A percentile compares a stretch with the other conserved stretches of the same genome.
Evolutionary conservation across 2,797 vertebrate genomes (phyloP).

Genomic region (Mycteria americana): DNA sequence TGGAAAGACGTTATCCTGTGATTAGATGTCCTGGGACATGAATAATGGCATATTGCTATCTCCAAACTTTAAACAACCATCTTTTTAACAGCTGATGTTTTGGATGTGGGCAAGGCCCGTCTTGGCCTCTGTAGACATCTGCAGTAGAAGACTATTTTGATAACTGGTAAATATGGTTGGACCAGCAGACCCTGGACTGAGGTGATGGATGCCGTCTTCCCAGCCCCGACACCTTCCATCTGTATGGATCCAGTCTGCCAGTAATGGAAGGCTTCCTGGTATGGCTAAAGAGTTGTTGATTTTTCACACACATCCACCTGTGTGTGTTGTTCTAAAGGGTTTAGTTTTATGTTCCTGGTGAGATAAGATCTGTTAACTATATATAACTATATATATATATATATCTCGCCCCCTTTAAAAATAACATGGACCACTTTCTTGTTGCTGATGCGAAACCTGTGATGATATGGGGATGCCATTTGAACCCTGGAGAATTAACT

Average conservation of each 20-base stretch:
- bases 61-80: background rate
- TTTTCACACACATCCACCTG: background rate
- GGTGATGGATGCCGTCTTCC: background rate
- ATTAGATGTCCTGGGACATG: background rate
- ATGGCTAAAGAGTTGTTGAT: background rate
- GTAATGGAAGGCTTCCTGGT: background rate
- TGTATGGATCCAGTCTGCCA: background rate
- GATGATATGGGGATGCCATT: background rate
- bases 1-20: background rate
- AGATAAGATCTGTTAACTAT: background rate
- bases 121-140: background rate
- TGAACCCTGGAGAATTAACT: background rate
- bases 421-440: background rate
- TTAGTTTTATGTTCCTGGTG: background rate
- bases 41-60: background rate
- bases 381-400: too few relatives aligned
- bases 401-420: background rate
- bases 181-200: background rate
- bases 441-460: background rate
- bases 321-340: background rate
- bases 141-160: background rate
- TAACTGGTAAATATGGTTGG: background rate
- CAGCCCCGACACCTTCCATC: background rate
- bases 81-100: background rate
- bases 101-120: background rate